Evolutionary conservation across 2,888 invertebrate genomes (phyloP).

Genomic region (Xanthia togata): DNA sequence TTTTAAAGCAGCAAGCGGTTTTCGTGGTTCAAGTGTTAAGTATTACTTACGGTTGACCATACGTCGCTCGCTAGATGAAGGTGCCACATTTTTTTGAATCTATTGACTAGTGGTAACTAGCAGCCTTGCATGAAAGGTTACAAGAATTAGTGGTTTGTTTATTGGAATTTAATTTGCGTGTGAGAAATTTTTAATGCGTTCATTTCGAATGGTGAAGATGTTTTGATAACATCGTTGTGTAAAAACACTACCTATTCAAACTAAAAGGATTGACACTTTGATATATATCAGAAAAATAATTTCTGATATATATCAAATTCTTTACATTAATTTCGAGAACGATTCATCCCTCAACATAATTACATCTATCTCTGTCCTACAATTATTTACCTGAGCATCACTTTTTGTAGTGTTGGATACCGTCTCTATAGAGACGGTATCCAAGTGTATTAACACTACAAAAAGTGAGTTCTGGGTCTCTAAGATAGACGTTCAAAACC

Average conservation of each 20-base stretch:
- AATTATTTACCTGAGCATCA: slow-evolving; percentile 34
- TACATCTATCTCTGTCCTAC: slow-evolving; percentile 1
- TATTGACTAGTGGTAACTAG: slow-evolving; percentile 28
- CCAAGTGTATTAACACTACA: slow-evolving; percentile 22
- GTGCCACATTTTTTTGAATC: slow-evolving; percentile 50
- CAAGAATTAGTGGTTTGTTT: slow-evolving; percentile 29
- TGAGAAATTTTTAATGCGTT: neutral
- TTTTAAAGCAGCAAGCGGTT: neutral
- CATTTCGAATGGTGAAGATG: neutral
- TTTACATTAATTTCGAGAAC: neutral
- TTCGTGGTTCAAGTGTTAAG: neutral
- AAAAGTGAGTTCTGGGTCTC: slow-evolving; percentile 25
- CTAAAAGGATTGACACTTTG: too few species aligned
- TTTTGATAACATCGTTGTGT: neutral
- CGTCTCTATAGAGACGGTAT: neutral
- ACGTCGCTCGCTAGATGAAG: slow-evolving; percentile 23
- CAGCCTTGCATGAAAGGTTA: slow-evolving; percentile 48
- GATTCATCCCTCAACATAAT: neutral
- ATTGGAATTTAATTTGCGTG: slow-evolving; percentile 32
- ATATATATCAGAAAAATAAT: too few species aligned
- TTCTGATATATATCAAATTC: neutral
- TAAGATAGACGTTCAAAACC: neutral
- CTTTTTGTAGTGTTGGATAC: slow-evolving; percentile 37
- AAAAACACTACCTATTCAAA: neutral
- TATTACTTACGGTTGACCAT: neutral